phyloP scores from a whole-genome alignment of 1,140 invertebrate species.

The Coelopa frigida region DNA sequence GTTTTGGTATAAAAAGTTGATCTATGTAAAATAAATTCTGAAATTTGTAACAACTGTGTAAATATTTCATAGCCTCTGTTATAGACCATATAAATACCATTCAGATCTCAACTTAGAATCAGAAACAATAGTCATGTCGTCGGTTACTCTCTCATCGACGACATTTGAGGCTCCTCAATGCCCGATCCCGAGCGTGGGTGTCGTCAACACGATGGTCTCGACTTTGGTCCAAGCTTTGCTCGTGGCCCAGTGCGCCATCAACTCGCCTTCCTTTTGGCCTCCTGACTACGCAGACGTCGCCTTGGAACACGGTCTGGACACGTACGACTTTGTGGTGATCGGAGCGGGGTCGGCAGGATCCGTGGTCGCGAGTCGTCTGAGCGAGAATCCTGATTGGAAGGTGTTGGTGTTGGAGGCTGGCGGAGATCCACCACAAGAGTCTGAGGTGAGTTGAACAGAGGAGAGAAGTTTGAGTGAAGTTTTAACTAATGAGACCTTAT shows the following conservation, averaged over 20 bases:
- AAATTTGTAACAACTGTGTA: no score
- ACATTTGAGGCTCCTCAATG: slow-evolving; percentile 7
- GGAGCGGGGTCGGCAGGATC: slow-evolving; percentile 62
- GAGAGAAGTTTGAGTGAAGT: no score
- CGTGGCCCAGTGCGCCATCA: slow-evolving; percentile 49
- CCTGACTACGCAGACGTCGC: slow-evolving; percentile 48
- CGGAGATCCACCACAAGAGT: slow-evolving; percentile 45
- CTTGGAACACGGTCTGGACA: slow-evolving; percentile 28
- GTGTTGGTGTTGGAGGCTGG: slow-evolving; percentile 57
- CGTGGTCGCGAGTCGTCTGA: slow-evolving; percentile 49
- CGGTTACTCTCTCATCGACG: no score
- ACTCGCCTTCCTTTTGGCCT: slow-evolving; percentile 48
- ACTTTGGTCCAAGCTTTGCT: slow-evolving; percentile 50
- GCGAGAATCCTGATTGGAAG: slow-evolving; percentile 44
- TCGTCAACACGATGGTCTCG: slow-evolving; percentile 44
- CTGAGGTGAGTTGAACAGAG: slow-evolving; percentile 32
- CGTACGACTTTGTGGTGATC: slow-evolving; percentile 20
- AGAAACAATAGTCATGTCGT: no score
- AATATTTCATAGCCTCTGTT: no score
- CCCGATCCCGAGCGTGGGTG: slow-evolving; percentile 21
- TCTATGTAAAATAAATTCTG: no score
- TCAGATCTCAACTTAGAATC: no score
- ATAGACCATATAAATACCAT: no score
- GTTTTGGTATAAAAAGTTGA: no score
- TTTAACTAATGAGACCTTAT: neutral